These are phyloP conservation scores for Harpagoxenus sublaevis DNA, from an alignment of 2,888 invertebrate genomes.

Conservation along the genomic window DNA sequence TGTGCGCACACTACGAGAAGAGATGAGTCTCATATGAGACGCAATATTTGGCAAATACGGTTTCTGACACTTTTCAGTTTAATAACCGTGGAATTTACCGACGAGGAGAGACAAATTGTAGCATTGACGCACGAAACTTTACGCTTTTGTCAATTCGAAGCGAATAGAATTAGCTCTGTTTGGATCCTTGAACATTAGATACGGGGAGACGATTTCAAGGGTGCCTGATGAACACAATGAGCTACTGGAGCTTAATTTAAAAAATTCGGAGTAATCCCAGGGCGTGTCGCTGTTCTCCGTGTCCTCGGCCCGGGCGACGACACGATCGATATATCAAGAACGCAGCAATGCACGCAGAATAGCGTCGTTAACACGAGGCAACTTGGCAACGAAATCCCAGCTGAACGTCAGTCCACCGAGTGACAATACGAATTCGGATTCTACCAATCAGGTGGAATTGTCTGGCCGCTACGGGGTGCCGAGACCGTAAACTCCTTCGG, in stretches of 20 bases:
- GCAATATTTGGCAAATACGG: not conserved
- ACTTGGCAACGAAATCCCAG: slow-evolving; percentile 73
- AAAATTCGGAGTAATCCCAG: slow-evolving; percentile 55
- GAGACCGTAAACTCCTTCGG: slow-evolving; percentile 58
- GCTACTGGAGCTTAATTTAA: slow-evolving; percentile 22
- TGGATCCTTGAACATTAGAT: not conserved
- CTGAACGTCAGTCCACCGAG: slow-evolving; percentile 69
- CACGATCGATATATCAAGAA: slow-evolving; percentile 77
- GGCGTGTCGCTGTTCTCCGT: slow-evolving; percentile 57
- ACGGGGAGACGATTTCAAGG: not conserved
- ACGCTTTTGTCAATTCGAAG: not conserved
- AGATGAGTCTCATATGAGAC: not conserved
- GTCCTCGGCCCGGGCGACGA: slow-evolving; percentile 31
- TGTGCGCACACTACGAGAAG: not conserved
- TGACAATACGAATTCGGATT: slow-evolving; percentile 79
- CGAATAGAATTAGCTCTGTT: not conserved
- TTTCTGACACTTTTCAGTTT: not conserved
- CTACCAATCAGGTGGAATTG: slow-evolving; percentile 85
- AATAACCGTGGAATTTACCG: not conserved
- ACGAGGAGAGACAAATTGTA: not conserved
- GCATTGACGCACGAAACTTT: not conserved
- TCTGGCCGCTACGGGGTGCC: slow-evolving; percentile 81
- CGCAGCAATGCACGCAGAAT: slow-evolving; percentile 72
- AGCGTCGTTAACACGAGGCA: slow-evolving; percentile 75
- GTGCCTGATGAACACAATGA: not conserved